Evolutionary conservation across 2,797 vertebrate genomes (phyloP), one percentile per base, ranked within the genome.

Genomic region (Parambassis ranga): DNA sequence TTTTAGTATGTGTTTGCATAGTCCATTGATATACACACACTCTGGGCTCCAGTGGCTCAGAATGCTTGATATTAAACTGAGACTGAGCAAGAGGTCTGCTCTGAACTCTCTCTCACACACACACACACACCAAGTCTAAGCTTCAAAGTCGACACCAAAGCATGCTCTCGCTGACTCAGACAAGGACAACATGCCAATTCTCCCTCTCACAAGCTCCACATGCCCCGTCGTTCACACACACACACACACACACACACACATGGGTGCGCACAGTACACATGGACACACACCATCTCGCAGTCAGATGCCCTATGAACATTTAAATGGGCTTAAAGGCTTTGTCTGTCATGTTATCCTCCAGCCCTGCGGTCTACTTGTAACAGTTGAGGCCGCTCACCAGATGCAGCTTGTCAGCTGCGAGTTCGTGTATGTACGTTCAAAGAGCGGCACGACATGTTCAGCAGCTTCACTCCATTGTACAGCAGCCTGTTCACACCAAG

Each of bases 311-410:
- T n/a, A 20, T 41, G 51, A 61, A 65, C 68, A 74, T 83, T 75
- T 44, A 71, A 71, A 77, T 65, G 66, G 50, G 64, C 63, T 87
- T 82, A 81, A 76, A 79, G 75, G 71, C 80, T 86, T 75, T 82
- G 13, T 49, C 56, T 81, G 75, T 72, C 74, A 77, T 75, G 78
- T 79, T 82, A 74, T 76, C 56, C 53, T 42, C 6, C 59, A 59
- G 65, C 44, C 41, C 55, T 62, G 55, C 71, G 49, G 78, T 80
- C 51, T 47, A 19, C 5, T 33, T 61, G 36, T 39, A 41, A 74
- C 49, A 52, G 39, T 51, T 74, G 68, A 75, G 68, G 42, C 39
- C 50, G 38, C 36, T 78, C 64, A 57, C 46, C 44, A 39, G 48
- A 63, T 33, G 33, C 18, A 46, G 46, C 28, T 38, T 46, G 19